Evolutionary conservation across 2,113 vertebrate species (phyloP), one percentile per base, ranked within the genome.

Genomic region (Marmota flaviventris): DNA sequence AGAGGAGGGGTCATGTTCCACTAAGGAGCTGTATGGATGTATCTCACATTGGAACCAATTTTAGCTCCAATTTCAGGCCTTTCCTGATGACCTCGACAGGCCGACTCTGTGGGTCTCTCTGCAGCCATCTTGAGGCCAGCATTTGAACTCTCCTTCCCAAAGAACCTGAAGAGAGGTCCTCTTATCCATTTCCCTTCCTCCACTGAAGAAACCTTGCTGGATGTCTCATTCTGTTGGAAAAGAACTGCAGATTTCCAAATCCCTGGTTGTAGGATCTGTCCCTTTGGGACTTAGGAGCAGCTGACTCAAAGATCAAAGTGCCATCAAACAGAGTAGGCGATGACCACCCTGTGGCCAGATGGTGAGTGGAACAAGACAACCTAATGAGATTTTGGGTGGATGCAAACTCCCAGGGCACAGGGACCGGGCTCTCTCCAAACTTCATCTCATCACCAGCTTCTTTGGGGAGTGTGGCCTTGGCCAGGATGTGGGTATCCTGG

Each of bases 241-340:
- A 56, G 16, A 53, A 6, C 2, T 0, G 1, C 8, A 20, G 79
- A n/a, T 0, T 61, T 70, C 29, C n/a, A 27, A n/a, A 72, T 53
- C 84, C 56, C n/a, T 51, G 24, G 42, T 42, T 56, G 2, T 13
- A 79, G 73, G 51, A 75, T 20, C 20, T n/a, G 14, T 39, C 58
- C 90, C 76, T 58, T 4, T 45, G 48, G 78, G 7, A 63, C 11
- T 27, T 1, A 14, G 22, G 10, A 56, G 17, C 1, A 34, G 70
- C 58, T 48, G 77, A 76, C 61, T 32, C 87, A 51, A 82, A 51
- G 86, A 75, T 53, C 81, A 75, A 89, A 79, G 39, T 13, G n/a
- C 56, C 37, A 76, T n/a, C n/a, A 51, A 67, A 4, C 3, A 18
- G 34, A 42, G 0, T 0, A 34, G 58, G 77, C 22, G 16, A 12